These are phyloP conservation scores for Lonchura striata DNA, from an alignment of 2,113 vertebrate genomes.

Conservation along the genomic window DNA sequence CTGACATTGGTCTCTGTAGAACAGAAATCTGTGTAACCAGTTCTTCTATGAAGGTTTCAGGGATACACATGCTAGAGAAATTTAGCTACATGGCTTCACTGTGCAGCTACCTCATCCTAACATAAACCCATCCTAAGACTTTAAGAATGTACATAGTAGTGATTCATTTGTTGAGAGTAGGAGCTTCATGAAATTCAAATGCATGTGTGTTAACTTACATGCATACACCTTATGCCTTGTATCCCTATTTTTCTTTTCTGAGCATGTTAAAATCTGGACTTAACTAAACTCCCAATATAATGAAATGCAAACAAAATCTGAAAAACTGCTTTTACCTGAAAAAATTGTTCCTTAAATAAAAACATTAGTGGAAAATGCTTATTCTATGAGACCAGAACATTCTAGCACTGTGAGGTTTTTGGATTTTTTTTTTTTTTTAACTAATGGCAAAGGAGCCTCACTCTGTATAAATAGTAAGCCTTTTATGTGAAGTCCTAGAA, in stretches of 20 bases:
- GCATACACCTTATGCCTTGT: background rate
- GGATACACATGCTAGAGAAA: background rate
- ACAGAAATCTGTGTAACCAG: background rate
- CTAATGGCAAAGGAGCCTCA: background rate
- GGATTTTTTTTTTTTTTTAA: background rate
- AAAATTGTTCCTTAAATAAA: background rate
- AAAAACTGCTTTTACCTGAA: conserved; percentile 8
- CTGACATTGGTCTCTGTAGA: background rate
- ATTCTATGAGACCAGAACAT: background rate
- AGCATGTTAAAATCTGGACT: background rate
- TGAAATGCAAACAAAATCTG: background rate
- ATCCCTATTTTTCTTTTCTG: background rate
- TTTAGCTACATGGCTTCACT: background rate
- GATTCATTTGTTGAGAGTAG: background rate
- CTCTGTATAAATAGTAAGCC: background rate
- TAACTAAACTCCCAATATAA: background rate
- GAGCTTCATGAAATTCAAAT: background rate
- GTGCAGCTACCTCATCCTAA: background rate
- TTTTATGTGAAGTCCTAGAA: background rate
- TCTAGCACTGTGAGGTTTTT: background rate
- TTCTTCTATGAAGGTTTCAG: background rate
- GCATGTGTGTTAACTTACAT: background rate
- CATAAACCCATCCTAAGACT: background rate
- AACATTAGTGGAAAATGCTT: background rate
- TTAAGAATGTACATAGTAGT: background rate